Evolutionary conservation across 2,797 vertebrate genomes (phyloP).

Genomic region (Phrynocephalus forsythii): DNA sequence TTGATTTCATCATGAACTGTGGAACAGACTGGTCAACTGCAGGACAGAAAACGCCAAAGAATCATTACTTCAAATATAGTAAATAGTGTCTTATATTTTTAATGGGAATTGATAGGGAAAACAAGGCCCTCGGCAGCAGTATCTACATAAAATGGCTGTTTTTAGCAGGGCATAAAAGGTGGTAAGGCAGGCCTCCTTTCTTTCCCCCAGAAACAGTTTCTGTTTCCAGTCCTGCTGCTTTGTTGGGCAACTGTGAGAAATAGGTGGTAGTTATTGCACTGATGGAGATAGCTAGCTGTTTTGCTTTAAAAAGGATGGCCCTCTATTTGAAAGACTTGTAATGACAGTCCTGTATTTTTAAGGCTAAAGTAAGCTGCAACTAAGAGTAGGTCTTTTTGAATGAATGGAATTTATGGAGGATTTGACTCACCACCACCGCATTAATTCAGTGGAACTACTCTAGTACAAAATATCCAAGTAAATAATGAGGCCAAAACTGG

Average conservation of each 20-base stretch:
- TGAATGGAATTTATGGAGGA: no score
- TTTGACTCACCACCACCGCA: no score
- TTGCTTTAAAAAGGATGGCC: background rate
- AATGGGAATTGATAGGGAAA: no score
- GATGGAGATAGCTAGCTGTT: background rate
- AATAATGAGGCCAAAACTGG: no score
- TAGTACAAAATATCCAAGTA: no score
- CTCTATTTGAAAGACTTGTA: background rate
- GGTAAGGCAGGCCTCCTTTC: no score
- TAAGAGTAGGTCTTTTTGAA: no score
- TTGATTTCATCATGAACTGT: background rate
- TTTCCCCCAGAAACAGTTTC: background rate
- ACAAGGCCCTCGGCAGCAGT: no score
- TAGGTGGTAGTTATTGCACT: background rate
- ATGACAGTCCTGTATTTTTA: background rate
- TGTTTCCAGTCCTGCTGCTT: background rate
- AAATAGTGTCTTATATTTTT: background rate
- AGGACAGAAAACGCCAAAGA: background rate
- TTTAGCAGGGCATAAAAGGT: background rate
- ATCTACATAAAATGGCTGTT: background rate
- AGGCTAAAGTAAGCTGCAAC: background rate
- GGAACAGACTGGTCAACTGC: background rate
- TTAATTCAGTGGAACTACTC: no score
- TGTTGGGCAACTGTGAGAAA: background rate
- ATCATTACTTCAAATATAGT: background rate